Evolutionary conservation across 2,888 invertebrate genomes (phyloP), one percentile per base, ranked within the genome.

Genomic region (Cataglyphis albicans): DNA sequence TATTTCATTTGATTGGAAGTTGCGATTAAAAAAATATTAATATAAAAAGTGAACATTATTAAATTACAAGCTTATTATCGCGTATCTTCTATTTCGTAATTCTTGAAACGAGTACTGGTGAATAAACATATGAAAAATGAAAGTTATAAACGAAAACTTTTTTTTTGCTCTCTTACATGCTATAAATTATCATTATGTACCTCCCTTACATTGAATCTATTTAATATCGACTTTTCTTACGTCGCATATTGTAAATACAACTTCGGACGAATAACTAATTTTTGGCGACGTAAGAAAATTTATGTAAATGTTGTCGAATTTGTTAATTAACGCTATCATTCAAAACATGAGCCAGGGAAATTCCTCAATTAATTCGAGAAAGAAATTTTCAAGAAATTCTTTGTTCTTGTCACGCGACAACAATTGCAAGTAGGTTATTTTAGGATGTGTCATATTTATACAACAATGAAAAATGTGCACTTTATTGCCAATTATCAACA

Each of bases 281-380:
- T 87, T 89, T 65, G 85, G 86, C 67, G 76, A 83, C 48, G 35
- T 44, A 59, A 80, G 78, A 87, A 86, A 90, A 91, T 90, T 89
- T 59, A 86, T 74, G 89, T 92, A 87, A 91, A 88, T 90, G 86
- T 81, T 87, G 76, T 84, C 87, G 74, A 86, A 88, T 74, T 82
- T 67, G 15, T 72, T 81, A 63, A 86, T 88, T 64, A 86, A 86
- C 81, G 83, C 44, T 63, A 81, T 78, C 41, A 48, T 70, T 29
- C 76, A 72, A 81, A 89, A 67, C 57, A 92, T 92, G 92, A 92
- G 89, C 81, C 87, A 90, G 82, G 82, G 83, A 87, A 90, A 88
- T 5, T 61, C 63, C 52, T 76, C 72, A 74, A 15, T 74, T 21
- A 68, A 63, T 2, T 63, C 88, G 25, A 81, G 74, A 59, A 91